Evolutionary conservation across 2,113 vertebrate genomes (phyloP).

Genomic region (Sialia sialis): DNA sequence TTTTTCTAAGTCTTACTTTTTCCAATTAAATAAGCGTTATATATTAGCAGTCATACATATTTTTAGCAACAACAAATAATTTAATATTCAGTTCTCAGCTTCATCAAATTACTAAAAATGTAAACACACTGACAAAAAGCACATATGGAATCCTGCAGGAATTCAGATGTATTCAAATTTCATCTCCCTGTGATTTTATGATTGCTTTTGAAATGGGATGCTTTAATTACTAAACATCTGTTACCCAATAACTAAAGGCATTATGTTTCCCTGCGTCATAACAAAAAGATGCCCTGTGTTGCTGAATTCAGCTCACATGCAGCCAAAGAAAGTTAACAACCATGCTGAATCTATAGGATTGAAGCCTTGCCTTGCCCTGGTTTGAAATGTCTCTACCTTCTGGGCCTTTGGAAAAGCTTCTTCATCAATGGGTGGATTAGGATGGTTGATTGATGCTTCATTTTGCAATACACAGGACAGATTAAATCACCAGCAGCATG

Average conservation of each 20-base stretch:
- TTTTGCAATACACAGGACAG: not conserved
- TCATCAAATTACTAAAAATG: not conserved
- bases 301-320: not conserved
- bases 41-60: not conserved
- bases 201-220: constrained; percentile 36
- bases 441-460: not conserved
- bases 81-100: not conserved
- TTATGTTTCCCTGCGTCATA: not conserved
- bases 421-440: not conserved
- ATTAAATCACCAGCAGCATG: not conserved
- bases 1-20: not conserved
- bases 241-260: constrained; percentile 23
- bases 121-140: not conserved
- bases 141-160: constrained; percentile 26
- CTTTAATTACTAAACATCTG: constrained; percentile 59
- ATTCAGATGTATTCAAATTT: constrained; percentile 53
- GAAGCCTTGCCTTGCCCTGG: not conserved
- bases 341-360: not conserved
- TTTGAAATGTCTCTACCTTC: not conserved
- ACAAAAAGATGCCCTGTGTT: constrained; percentile 46
- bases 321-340: not conserved
- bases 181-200: constrained; percentile 35
- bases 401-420: not conserved
- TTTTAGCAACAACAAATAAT: not conserved
- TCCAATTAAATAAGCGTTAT: not conserved